Conservation (phyloP, 2,797 vertebrate species). For the Lithobates pipiens region DNA sequence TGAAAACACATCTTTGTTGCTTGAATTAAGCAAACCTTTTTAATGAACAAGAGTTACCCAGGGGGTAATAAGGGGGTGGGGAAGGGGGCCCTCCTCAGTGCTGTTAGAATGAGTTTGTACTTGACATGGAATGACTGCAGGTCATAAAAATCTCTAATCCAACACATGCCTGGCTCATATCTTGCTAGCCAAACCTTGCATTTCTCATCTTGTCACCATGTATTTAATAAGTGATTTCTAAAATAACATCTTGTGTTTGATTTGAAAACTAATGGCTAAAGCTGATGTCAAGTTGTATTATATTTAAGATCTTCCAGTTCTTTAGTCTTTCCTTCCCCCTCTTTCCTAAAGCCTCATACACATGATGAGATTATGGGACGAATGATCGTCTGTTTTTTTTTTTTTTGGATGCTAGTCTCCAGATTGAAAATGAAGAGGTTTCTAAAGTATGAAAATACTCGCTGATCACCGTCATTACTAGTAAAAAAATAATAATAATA, state of each 20-base stretch:
- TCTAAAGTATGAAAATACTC: no score
- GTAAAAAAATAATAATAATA: no score
- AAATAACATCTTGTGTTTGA: constrained; percentile 21
- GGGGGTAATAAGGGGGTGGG: neutral
- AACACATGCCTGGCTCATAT: constrained; percentile 45
- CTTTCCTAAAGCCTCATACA: neutral
- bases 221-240: constrained; percentile 21
- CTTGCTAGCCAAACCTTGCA: constrained; percentile 38
- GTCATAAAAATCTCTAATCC: constrained; percentile 29
- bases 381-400: no score
- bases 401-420: no score
- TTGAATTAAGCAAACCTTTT: constrained; percentile 45
- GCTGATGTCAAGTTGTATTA: constrained; percentile 34
- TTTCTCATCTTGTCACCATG: constrained; percentile 43
- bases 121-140: constrained; percentile 42
- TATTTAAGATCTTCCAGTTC: constrained; percentile 22
- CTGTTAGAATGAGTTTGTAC: constrained; percentile 36
- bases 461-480: no score
- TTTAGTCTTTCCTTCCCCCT: constrained; percentile 26
- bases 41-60: constrained; percentile 50
- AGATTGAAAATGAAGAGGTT: no score
- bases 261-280: constrained; percentile 40
- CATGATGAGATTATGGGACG: no score
- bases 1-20: constrained; percentile 44
- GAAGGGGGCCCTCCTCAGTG: constrained; percentile 2